phyloP scores from a whole-genome alignment of 92 coral and sea anemone genomes.

The Micromussa lordhowensis region DNA sequence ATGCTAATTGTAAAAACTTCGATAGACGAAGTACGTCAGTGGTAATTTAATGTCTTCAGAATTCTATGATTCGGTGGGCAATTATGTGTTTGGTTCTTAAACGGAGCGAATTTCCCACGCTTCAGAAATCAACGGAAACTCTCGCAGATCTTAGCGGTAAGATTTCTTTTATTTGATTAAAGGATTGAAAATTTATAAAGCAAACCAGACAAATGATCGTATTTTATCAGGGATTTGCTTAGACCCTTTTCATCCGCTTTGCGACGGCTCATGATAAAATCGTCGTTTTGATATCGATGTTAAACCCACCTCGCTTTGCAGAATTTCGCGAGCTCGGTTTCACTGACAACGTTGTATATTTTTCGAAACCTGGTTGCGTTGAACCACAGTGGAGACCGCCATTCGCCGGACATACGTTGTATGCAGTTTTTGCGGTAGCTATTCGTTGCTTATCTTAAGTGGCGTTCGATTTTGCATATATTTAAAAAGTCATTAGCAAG shows the following conservation, averaged over 20 bases:
- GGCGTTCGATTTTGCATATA: constrained; percentile 57
- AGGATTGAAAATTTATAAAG: background rate
- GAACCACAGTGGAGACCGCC: background rate
- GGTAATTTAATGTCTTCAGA: constrained; percentile 9
- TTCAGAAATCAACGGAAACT: background rate
- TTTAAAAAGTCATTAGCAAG: constrained; percentile 82
- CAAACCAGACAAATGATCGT: background rate
- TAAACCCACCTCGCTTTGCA: background rate
- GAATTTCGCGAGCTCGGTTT: background rate
- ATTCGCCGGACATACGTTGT: background rate
- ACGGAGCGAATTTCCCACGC: background rate
- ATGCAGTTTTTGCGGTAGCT: constrained; percentile 7
- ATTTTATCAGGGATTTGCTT: background rate
- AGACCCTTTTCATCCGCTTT: background rate
- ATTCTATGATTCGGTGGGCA: background rate
- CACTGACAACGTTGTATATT: background rate
- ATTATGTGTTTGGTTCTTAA: background rate
- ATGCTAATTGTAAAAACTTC: constrained; percentile 42
- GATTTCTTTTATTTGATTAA: background rate
- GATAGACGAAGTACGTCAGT: constrained; percentile 19
- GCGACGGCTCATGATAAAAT: background rate
- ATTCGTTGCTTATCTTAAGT: constrained; percentile 16
- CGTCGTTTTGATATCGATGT: background rate
- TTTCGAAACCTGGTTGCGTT: background rate
- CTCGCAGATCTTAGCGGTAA: constrained; percentile 7